phyloP scores from a whole-genome alignment of 2,888 invertebrate genomes.

The Isotomurus palustris region DNA sequence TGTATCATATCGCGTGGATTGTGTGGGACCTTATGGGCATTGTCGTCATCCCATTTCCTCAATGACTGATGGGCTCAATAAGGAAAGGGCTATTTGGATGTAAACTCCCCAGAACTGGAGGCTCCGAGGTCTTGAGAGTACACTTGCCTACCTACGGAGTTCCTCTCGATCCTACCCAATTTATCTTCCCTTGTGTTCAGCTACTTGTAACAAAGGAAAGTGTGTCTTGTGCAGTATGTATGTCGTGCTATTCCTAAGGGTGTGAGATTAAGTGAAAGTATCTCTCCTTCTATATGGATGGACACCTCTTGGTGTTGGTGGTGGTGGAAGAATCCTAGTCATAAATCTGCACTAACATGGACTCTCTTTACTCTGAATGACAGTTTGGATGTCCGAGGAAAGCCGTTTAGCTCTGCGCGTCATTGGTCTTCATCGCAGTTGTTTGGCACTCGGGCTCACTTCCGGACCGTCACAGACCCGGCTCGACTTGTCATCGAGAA shows the following conservation, averaged over 20 bases:
- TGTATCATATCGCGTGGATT: no score
- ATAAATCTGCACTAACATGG: no score
- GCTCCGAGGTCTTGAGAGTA: no score
- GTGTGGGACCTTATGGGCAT: conserved; percentile 2
- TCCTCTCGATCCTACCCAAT: no score
- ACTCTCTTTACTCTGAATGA: conserved; percentile 19
- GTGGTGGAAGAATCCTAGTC: conserved; percentile 26
- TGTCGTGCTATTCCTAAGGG: no score
- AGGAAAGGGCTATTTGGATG: conserved; percentile 26
- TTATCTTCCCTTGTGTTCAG: no score
- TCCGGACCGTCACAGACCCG: conserved; percentile 65
- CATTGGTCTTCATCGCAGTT: conserved; percentile 82
- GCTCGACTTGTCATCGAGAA: conserved; percentile 77
- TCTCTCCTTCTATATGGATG: no score
- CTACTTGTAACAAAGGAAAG: not conserved
- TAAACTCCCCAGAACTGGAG: no score
- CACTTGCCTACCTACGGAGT: no score
- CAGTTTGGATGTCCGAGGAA: conserved; percentile 79
- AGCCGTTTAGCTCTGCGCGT: conserved; percentile 69
- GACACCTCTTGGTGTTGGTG: no score
- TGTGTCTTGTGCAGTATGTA: no score
- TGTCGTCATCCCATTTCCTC: conserved; percentile 1
- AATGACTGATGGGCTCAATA: conserved; percentile 26
- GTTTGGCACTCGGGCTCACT: conserved; percentile 80
- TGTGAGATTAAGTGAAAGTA: no score